A percentile compares a stretch with the other conserved stretches of the same genome.
Conservation (phyloP, 2,888 invertebrate species). For the Scaptomyza parva region DNA sequence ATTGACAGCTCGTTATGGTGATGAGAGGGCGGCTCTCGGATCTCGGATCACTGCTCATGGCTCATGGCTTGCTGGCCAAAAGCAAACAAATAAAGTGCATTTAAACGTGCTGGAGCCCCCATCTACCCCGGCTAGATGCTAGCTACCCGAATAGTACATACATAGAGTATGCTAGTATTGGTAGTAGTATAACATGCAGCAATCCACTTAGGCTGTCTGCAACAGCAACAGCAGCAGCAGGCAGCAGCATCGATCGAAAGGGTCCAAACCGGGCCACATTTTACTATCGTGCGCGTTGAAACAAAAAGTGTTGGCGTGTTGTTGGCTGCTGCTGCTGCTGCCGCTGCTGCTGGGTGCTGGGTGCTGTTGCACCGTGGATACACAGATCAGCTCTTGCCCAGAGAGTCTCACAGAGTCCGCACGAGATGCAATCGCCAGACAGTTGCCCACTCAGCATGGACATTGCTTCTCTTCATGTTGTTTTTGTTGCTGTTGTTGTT, state of each 20-base stretch:
- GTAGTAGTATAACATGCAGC: slow-evolving; percentile 15
- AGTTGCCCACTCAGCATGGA: slow-evolving; percentile 61
- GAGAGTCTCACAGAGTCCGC: slow-evolving; percentile 51
- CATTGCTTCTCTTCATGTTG: slow-evolving; percentile 36
- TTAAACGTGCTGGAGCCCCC: slow-evolving; percentile 51
- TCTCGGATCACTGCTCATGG: slow-evolving; percentile 1
- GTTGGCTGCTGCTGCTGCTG: slow-evolving; percentile 46
- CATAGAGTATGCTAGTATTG: background rate
- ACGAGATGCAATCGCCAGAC: slow-evolving; percentile 68
- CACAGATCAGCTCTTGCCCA: slow-evolving; percentile 50
- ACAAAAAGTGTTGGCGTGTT: slow-evolving; percentile 81
- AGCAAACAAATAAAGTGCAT: slow-evolving; percentile 73
- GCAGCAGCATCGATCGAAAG: slow-evolving; percentile 40
- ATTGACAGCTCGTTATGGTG: slow-evolving; percentile 63
- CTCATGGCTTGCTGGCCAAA: slow-evolving; percentile 39
- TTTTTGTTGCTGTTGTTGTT: slow-evolving; percentile 18
- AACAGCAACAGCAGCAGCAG: slow-evolving; percentile 28
- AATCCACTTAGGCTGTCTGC: slow-evolving; percentile 81
- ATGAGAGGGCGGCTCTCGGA: slow-evolving; percentile 50
- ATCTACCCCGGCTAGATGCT: slow-evolving; percentile 14
- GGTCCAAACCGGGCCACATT: slow-evolving; percentile 56
- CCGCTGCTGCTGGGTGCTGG: slow-evolving; percentile 50
- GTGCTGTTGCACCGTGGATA: no score
- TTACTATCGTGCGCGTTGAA: slow-evolving; percentile 73
- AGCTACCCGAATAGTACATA: slow-evolving; percentile 9